Evolutionary conservation across 1,140 invertebrate genomes (phyloP).

Genomic region (Chymomyza costata): DNA sequence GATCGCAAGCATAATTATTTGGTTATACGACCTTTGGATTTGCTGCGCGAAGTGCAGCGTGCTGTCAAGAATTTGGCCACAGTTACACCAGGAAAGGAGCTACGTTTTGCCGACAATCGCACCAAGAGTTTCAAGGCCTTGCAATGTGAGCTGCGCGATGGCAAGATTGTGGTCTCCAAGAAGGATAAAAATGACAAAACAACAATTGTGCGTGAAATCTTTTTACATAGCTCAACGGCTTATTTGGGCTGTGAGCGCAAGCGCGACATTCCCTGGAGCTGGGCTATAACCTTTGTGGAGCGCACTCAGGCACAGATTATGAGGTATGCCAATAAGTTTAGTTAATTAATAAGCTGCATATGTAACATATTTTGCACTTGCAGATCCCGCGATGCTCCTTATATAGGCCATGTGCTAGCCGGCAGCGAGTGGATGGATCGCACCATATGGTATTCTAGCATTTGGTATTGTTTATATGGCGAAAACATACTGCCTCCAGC

Average conservation of each 20-base stretch:
- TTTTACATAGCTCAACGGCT: slow-evolving; percentile 60
- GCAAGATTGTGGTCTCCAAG: slow-evolving; percentile 87
- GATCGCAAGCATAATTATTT: slow-evolving; percentile 89
- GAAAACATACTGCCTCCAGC: slow-evolving; percentile 77
- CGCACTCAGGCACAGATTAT: slow-evolving; percentile 79
- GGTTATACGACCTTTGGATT: slow-evolving; percentile 79
- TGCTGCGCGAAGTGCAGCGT: slow-evolving; percentile 75
- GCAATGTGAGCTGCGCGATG: slow-evolving; percentile 87
- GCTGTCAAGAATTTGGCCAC: slow-evolving; percentile 77
- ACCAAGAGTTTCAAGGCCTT: slow-evolving; percentile 85
- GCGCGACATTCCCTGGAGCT: slow-evolving; percentile 85
- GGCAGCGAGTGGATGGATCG: slow-evolving; percentile 83
- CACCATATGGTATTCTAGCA: slow-evolving; percentile 84
- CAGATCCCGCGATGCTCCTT: slow-evolving; percentile 85
- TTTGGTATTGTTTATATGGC: slow-evolving; percentile 82
- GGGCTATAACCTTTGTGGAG: slow-evolving; percentile 87
- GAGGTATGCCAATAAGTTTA: slow-evolving; percentile 75
- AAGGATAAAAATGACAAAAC: slow-evolving; percentile 72
- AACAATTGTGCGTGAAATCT: slow-evolving; percentile 66
- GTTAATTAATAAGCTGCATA: not conserved
- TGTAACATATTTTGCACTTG: slow-evolving; percentile 21
- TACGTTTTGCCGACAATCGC: slow-evolving; percentile 86
- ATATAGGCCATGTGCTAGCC: slow-evolving; percentile 85
- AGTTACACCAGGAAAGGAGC: slow-evolving; percentile 80
- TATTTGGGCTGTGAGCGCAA: slow-evolving; percentile 89